A percentile compares a stretch with the other conserved stretches of the same genome.
Evolutionary conservation across 2,113 vertebrate genomes (phyloP).

Genomic region (Oreochromis tanganicae): DNA sequence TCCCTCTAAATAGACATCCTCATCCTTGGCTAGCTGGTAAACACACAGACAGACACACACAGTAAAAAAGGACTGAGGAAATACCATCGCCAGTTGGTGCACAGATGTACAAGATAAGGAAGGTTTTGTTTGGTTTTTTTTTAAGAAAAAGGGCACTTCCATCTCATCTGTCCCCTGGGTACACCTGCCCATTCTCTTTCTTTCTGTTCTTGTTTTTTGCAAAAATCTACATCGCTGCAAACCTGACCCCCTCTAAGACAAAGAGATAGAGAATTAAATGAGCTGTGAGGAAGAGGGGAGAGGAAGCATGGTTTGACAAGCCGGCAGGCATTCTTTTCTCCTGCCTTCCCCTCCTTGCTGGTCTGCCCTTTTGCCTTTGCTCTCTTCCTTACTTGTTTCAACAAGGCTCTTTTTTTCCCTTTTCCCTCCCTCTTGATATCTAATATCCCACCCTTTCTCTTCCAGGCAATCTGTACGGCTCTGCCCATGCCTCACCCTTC

Average conservation of each 20-base stretch:
- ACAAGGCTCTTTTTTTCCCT: conserved; percentile 14
- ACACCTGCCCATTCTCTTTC: neutral
- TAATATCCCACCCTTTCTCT: conserved; percentile 43
- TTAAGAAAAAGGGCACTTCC: neutral
- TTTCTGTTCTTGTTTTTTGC: neutral
- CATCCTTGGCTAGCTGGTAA: conserved; percentile 39
- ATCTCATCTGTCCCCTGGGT: conserved; percentile 5
- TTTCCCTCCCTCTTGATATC: conserved; percentile 10
- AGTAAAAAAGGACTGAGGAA: conserved; percentile 45
- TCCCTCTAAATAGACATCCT: conserved; percentile 60
- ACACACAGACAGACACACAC: conserved; percentile 39
- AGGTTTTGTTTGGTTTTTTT: conserved; percentile 16
- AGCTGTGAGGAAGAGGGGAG: neutral
- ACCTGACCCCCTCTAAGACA: conserved; percentile 41
- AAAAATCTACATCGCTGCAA: conserved; percentile 33
- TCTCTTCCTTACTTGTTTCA: conserved; percentile 24
- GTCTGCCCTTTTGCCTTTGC: conserved; percentile 17
- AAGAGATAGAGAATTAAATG: conserved; percentile 41
- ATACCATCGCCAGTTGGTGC: conserved; percentile 51
- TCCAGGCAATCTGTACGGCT: conserved; percentile 32
- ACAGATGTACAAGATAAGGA: conserved; percentile 40
- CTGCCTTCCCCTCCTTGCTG: neutral
- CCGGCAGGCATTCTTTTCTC: neutral
- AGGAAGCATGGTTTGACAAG: conserved; percentile 32
- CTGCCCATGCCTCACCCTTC: conserved; percentile 54